These are phyloP conservation scores for Brachyptera putata DNA, from an alignment of 2,888 invertebrate species.

Conservation along the genomic window DNA sequence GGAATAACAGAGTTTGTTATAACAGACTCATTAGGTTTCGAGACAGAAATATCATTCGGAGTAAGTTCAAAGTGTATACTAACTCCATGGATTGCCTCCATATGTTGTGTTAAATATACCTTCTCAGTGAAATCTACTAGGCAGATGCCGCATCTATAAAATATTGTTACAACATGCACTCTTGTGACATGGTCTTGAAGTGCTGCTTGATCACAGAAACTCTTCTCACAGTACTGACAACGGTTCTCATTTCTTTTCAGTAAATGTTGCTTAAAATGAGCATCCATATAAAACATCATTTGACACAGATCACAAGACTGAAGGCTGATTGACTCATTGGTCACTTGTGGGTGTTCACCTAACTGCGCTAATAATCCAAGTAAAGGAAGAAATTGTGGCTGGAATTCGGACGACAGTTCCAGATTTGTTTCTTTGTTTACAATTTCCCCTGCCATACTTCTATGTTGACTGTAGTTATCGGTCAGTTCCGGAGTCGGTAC, in stretches of 20 bases:
- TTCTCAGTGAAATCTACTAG: slow-evolving; percentile 4
- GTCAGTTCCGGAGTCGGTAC: too few species aligned
- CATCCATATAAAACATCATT: not conserved
- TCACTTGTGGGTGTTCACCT: not conserved
- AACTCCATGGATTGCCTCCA: slow-evolving; percentile 7
- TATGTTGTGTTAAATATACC: not conserved
- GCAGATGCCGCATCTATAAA: slow-evolving; percentile 22
- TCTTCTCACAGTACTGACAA: not conserved
- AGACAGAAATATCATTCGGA: not conserved
- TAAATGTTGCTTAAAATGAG: not conserved
- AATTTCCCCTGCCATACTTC: not conserved
- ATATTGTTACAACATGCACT: not conserved
- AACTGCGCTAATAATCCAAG: not conserved
- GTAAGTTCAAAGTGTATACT: not conserved
- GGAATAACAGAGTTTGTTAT: too few species aligned
- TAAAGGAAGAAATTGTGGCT: slow-evolving; percentile 2
- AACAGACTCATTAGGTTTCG: too few species aligned
- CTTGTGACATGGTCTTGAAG: not conserved
- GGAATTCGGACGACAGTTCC: not conserved
- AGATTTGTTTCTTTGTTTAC: not conserved
- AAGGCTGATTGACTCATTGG: not conserved
- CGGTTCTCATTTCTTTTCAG: not conserved
- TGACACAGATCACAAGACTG: not conserved
- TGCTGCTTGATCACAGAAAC: not conserved
- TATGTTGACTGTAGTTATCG: not conserved